Conservation (phyloP, 2,888 invertebrate species). For the Drosophila parthenogenetica region DNA sequence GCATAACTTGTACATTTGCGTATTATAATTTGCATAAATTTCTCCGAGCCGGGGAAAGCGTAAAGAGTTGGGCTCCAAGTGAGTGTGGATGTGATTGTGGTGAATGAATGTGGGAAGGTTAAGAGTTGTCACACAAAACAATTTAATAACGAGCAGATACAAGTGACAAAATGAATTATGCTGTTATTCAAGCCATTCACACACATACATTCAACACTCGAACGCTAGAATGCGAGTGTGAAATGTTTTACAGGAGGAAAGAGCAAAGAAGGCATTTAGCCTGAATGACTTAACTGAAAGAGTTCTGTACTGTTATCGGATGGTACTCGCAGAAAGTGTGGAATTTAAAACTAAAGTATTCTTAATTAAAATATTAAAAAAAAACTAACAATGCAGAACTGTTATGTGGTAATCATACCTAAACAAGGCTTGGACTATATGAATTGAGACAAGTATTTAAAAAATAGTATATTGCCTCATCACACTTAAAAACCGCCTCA, state of each 20-base stretch:
- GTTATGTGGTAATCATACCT: background rate
- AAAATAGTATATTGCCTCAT: too few relatives aligned
- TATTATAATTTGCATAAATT: conserved; percentile 81
- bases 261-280: conserved; percentile 22
- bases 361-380: background rate
- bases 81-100: conserved; percentile 5
- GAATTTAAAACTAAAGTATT: background rate
- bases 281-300: conserved; percentile 6
- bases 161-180: conserved; percentile 80
- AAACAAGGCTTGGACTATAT: too few relatives aligned
- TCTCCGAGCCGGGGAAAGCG: conserved; percentile 30
- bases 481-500: too few relatives aligned
- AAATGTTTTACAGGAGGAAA: background rate
- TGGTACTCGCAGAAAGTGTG: background rate
- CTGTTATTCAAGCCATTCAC: conserved; percentile 67
- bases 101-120: conserved; percentile 45
- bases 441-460: background rate
- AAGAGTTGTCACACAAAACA: conserved; percentile 70
- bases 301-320: conserved; percentile 7
- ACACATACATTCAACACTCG: conserved; percentile 30
- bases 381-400: too few relatives aligned
- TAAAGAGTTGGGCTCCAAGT: conserved; percentile 1
- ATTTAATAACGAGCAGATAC: conserved; percentile 75
- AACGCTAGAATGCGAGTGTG: conserved; percentile 12
- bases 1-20: conserved; percentile 77